Evolutionary conservation across 2,888 invertebrate species (phyloP).

Genomic region (Sphaeridia pumilis): DNA sequence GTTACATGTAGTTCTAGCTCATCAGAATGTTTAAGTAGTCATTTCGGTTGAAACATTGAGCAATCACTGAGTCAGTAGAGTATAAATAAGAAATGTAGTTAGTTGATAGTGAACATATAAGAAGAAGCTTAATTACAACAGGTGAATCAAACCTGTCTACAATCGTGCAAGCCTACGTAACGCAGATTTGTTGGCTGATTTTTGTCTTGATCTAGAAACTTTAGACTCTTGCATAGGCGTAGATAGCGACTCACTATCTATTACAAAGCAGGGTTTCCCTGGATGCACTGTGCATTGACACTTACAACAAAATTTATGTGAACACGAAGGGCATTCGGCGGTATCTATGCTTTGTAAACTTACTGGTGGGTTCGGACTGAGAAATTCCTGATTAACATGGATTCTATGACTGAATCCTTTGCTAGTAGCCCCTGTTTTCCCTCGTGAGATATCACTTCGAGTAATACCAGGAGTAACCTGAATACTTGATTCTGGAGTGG

Average conservation of each 20-base stretch:
- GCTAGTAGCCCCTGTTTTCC: background rate
- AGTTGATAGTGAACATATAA: background rate
- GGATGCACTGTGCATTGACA: constrained; percentile 25
- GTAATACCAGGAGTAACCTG: background rate
- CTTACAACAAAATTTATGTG: constrained; percentile 24
- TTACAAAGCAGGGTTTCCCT: constrained; percentile 23
- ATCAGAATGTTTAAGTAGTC: too few species aligned
- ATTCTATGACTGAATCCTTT: background rate
- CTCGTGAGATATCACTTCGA: too few species aligned
- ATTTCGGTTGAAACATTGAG: too few species aligned
- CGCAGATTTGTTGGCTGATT: constrained; percentile 9
- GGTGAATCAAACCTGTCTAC: background rate
- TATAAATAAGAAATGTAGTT: background rate
- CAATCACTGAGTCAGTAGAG: background rate
- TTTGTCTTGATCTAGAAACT: background rate
- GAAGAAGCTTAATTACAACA: background rate
- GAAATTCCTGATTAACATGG: background rate
- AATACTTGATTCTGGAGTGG: constrained; percentile 3
- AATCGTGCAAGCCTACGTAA: constrained; percentile 13
- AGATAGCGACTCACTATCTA: constrained; percentile 18
- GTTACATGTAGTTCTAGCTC: too few species aligned
- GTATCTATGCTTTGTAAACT: background rate
- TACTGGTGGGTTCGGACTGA: background rate
- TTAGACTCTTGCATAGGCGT: background rate
- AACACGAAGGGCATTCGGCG: constrained; percentile 27